Evolutionary conservation across 2,113 vertebrate genomes (phyloP), one percentile per base, ranked within the genome.

Genomic region (Acanthochromis polyacanthus): DNA sequence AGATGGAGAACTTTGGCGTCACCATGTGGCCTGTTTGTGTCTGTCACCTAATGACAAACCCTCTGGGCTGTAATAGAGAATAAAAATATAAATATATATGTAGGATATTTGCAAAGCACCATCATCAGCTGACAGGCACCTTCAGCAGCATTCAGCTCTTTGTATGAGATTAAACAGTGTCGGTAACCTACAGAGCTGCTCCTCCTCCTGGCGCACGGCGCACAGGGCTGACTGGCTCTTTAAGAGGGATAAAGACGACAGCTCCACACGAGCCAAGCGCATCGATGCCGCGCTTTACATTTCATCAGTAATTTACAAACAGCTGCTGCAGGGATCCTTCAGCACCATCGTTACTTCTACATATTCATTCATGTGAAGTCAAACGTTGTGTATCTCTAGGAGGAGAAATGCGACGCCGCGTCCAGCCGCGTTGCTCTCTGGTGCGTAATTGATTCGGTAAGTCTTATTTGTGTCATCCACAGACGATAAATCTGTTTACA

Each of bases 371-470:
- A 17, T 0, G 2, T 22, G 1, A 60, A 53, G 53, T 68, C 40
- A 19, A 10, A 45, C 3, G 30, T 30, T 20, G 48, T 43, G 4
- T 7, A 59, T 9, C 11, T 1, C 17, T 15, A 19, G 50, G 32
- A 40, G 52, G 36, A 68, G 67, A 85, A 25, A 80, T 78, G 62
- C 59, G 69, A 78, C 58, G 43, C 71, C 1, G 65, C 12, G 38
- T 14, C 25, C 78, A 9, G 70, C 70, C 23, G 63, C 52, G 68
- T 55, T 53, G 83, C 56, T 81, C 59, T 65, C 48, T 28, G 85
- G 80, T 80, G 73, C 85, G 80, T 89, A 78, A 85, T 82, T 90
- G 84, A 88, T 72, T 71, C 87, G 91, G 92, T 93, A 80, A 91
- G 90, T 86, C 71, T 78, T 52, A 56, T 89, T 82, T 78, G 40